A percentile compares a stretch with the other conserved stretches of the same genome.
Evolutionary conservation across 2,113 vertebrate species (phyloP).

Genomic region (Nematolebias whitei): DNA sequence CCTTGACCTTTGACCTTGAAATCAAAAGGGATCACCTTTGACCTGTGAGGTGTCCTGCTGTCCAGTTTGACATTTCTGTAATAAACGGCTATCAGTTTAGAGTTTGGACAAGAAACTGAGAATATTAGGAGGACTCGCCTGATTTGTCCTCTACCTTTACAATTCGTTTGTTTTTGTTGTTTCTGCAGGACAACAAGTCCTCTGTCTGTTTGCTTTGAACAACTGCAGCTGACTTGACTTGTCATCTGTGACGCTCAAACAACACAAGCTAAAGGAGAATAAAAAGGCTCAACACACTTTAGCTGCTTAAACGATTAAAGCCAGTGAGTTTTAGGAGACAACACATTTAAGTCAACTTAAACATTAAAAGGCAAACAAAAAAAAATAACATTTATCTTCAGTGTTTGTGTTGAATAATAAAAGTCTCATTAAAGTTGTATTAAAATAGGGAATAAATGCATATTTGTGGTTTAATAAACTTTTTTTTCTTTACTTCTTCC

Average conservation of each 20-base stretch:
- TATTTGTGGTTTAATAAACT: not conserved
- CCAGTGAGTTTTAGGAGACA: constrained; percentile 1
- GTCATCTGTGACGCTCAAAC: not conserved
- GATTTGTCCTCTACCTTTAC: constrained; percentile 3
- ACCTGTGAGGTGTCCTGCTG: no score
- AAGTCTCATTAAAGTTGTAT: not conserved
- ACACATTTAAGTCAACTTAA: not conserved
- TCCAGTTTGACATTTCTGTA: no score
- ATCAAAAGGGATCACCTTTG: no score
- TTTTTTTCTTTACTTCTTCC: not conserved
- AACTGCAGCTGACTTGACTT: constrained; percentile 11
- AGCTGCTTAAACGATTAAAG: not conserved
- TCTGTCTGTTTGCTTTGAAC: no score
- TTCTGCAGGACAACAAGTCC: not conserved
- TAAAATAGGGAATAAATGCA: not conserved
- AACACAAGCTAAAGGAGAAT: not conserved
- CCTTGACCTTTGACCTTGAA: no score
- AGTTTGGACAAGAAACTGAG: not conserved
- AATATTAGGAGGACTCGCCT: not conserved
- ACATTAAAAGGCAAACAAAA: not conserved
- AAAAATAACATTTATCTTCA: not conserved
- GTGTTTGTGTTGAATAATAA: not conserved
- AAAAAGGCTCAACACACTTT: not conserved
- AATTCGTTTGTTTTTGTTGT: constrained; percentile 7
- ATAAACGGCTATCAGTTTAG: no score